Evolutionary conservation across 2,797 vertebrate genomes (phyloP), one percentile per base, ranked within the genome.

Genomic region (Phaenicophaeus curvirostris): DNA sequence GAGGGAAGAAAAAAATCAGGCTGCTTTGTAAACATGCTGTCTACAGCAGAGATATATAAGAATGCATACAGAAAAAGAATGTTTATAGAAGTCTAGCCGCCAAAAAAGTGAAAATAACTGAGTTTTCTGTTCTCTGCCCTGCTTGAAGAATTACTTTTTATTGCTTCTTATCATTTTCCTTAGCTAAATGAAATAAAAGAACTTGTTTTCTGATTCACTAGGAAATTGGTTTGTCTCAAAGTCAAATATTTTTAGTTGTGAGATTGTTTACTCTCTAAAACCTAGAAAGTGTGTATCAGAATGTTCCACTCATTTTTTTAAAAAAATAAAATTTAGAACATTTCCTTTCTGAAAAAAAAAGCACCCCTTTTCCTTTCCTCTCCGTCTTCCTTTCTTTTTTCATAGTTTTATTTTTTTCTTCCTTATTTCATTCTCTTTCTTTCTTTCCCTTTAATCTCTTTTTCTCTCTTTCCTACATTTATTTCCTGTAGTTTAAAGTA

Each of bases 361-460:
- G 9, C 16, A 7, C 5, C 53, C 5, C 14, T 6, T 8, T 21
- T 23, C 6, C 8, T 23, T 19, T 19, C 28, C 4, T 14, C 8
- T 0, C 0, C 0, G 18, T 46, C 7, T 21, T 30, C 5, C 6
- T 23, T 20, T 19, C 35, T 3, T 14, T 0, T 15, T 16, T n/a
- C n/a, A n/a, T n/a, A n/a, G n/a, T n/a, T n/a, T n/a, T n/a, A n/a
- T n/a, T 39, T 12, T 12, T 42, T 42, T 42, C 16, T 42, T 42
- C 8, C 18, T 18, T 18, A 39, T 5, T 54, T 33, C 18, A 31
- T 48, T 37, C 31, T 31, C 2, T 54, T 51, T 39, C 31, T 53
- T 50, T 7, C 8, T 37, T 5, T 69, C 5, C 4, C 15, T 77
- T 63, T 42, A 1, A 1, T 69, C 28, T 58, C 5, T 28, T 33